These are phyloP conservation scores for Oopsacas minuta DNA, from an alignment of 37 sponge, comb jelly and placozoan species.

Conservation along the genomic window DNA sequence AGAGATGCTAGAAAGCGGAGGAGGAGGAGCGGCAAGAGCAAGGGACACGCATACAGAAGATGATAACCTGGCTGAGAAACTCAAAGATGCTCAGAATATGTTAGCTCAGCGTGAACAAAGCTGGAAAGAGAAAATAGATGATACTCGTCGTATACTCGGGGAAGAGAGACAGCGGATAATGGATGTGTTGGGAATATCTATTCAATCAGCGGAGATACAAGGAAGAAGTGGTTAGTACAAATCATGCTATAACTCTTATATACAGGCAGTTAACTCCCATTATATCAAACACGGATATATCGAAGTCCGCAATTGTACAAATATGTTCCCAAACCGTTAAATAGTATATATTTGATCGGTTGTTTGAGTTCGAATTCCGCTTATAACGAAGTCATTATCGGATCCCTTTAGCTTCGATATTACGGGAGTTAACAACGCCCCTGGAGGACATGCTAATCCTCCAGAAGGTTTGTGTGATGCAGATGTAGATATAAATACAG, in stretches of 20 bases:
- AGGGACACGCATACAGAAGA: constrained; percentile 28
- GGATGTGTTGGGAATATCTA: constrained; percentile 95
- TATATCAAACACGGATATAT: no score
- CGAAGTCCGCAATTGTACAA: no score
- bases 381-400: constrained; percentile 15
- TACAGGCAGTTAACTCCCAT: neutral
- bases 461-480: neutral
- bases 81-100: constrained; percentile 69
- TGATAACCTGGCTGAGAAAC: constrained; percentile 62
- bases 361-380: no score
- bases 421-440: constrained; percentile 37
- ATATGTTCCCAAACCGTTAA: no score
- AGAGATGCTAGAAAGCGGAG: constrained; percentile 38
- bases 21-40: constrained; percentile 10
- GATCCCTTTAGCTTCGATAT: constrained; percentile 20
- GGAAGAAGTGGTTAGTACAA: constrained; percentile 21
- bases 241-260: no score
- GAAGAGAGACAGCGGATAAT: constrained; percentile 75
- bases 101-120: constrained; percentile 68
- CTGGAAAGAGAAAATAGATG: constrained; percentile 81
- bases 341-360: no score
- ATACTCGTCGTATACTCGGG: constrained; percentile 75
- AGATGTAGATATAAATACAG: neutral
- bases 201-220: constrained; percentile 76
- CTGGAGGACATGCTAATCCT: constrained; percentile 26